Conservation (phyloP, 2,113 vertebrate species). For the Tragelaphus strepsiceros region DNA sequence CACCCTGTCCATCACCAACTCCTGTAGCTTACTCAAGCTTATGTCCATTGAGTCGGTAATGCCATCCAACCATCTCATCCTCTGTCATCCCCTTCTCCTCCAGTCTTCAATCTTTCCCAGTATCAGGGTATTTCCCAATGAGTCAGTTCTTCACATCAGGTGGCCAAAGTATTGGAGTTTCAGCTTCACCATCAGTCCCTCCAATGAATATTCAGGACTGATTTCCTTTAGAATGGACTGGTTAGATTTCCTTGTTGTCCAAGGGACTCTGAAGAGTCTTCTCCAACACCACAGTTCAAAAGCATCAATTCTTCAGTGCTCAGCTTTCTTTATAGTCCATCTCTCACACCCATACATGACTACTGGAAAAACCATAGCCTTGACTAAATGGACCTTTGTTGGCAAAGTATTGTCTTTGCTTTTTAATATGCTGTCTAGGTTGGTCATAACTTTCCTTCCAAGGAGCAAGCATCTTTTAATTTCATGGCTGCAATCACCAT, state of each 20-base stretch:
- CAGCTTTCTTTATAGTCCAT: not conserved
- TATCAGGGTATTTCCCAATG: not conserved
- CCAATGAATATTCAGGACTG: not conserved
- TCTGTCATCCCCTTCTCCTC: not conserved
- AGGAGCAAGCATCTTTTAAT: not conserved
- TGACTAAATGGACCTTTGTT: not conserved
- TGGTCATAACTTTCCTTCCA: not conserved
- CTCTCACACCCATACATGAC: not conserved
- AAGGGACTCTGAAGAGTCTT: not conserved
- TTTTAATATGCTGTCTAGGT: not conserved
- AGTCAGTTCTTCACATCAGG: not conserved
- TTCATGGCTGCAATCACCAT: not conserved
- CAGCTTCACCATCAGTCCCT: not conserved
- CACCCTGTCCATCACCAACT: not conserved
- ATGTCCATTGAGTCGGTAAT: not conserved
- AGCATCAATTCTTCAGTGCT: accelerated
- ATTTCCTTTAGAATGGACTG: not conserved
- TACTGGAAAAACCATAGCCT: not conserved
- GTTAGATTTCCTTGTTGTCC: not conserved
- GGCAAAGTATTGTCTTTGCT: not conserved
- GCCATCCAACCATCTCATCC: not conserved
- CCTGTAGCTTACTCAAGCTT: not conserved
- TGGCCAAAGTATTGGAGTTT: not conserved
- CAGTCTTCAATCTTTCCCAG: not conserved
- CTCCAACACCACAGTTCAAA: constrained; percentile 24